Evolutionary conservation across 2,888 invertebrate species (phyloP).

Genomic region (Spisula solida): DNA sequence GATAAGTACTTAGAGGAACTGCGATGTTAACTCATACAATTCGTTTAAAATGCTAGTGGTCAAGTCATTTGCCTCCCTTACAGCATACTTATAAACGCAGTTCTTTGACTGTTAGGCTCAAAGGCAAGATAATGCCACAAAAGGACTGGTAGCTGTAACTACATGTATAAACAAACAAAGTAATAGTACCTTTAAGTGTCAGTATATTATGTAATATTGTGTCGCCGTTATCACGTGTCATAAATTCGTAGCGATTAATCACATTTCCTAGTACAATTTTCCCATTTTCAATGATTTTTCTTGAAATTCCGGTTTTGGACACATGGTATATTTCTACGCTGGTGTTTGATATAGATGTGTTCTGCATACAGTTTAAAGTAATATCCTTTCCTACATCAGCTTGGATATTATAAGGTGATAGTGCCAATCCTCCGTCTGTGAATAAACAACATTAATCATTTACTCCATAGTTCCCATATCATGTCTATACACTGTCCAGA

Average conservation of each 20-base stretch:
- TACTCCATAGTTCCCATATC: too few species aligned
- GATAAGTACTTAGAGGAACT: too few species aligned
- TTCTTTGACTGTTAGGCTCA: too few species aligned
- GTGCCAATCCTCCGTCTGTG: conserved; percentile 56
- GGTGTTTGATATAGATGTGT: conserved; percentile 32
- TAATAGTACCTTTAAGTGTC: conserved; percentile 57
- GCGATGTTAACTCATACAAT: too few species aligned
- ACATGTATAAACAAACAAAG: background rate
- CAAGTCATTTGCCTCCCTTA: too few species aligned
- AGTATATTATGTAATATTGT: conserved; percentile 51
- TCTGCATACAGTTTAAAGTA: conserved; percentile 61
- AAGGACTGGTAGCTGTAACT: too few species aligned
- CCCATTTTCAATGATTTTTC: conserved; percentile 52
- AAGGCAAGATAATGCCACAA: too few species aligned
- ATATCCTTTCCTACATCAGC: conserved; percentile 43
- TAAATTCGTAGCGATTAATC: conserved; percentile 40
- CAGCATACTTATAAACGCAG: too few species aligned
- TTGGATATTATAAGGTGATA: conserved; percentile 56
- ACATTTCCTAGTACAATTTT: conserved; percentile 27
- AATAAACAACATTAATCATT: background rate
- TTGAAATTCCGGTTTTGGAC: conserved; percentile 37
- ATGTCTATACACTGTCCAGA: too few species aligned
- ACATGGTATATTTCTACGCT: conserved; percentile 54
- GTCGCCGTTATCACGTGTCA: conserved; percentile 39
- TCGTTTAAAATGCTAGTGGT: too few species aligned